Evolutionary conservation across 2,888 invertebrate genomes (phyloP), one percentile per base, ranked within the genome.

Genomic region (Microdon myrmicae): DNA sequence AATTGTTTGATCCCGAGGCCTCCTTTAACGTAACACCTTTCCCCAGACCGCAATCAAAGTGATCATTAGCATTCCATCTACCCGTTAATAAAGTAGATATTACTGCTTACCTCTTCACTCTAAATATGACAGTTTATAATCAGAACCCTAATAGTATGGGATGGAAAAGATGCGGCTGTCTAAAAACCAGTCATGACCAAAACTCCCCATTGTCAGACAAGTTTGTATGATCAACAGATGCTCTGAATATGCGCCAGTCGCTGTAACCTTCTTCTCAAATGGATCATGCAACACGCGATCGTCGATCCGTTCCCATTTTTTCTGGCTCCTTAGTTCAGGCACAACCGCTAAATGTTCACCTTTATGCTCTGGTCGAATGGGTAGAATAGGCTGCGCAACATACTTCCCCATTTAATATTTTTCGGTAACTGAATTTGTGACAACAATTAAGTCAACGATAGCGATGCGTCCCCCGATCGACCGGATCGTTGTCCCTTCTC

Each of bases 341-440:
- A 34, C 59, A 68, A 68, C 69, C 70, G 71, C 49, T 71, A 71
- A 71, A 69, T 68, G 70, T 68, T 70, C 69, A 68, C 68, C 68
- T 69, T 60, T 66, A 59, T 69, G 66, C 64, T 45, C 43, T 48
- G 45, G 38, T 53, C 26, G 22, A 20, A 8, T 6, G 19, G 10
- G 16, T 10, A 26, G n/a, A n/a, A n/a, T n/a, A n/a, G n/a, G 28
- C 14, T 9, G 28, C 44, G 13, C 47, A 13, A 22, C 4, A 45
- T 22, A 23, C 25, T 29, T 34, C 37, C 43, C 17, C 2, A 44
- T 32, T 38, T 10, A 43, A 44, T 43, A 26, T 14, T 29, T 61
- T 28, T 31, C 38, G 26, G 19, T 58, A 64, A 58, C 51, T 58
- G 51, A 10, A 47, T 58, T 43, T 64, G 64, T 43, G 64, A 64